Base-by-base conservation (phyloP, 2,113 vertebrate genomes). In the Ciconia boyciana region DNA sequence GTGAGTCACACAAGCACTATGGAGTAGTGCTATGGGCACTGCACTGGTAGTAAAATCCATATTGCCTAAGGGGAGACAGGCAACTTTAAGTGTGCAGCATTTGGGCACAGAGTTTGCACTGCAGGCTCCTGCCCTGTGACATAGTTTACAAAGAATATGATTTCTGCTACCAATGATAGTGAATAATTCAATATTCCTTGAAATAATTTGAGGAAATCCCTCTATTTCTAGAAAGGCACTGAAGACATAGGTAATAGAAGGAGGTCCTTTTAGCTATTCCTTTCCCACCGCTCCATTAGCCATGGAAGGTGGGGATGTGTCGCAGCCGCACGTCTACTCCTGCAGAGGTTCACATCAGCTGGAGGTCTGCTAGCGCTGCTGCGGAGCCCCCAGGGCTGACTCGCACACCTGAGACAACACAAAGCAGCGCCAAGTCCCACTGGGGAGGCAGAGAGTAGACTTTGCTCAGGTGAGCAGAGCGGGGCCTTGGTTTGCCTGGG, bases 361-460 rank as follows among this genome's bases (percentile, higher is more conserved):
- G 32, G 44, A 32, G 58, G 51, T 13, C 32, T 29, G 49, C 55
- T 55, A 22, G 58, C 0, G 25, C 61, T 32, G 54, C 28, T 5
- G 0, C 15, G 0, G 9, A 9, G 46, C 17, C 52, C 68, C 75
- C 17, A 2, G 57, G 10, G 49, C 10, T 29, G 22, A 55, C 49
- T 39, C 4, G 0, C 44, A 51, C 39, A 46, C 71, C 64, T n/a
- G 24, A 83, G 71, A 41, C 68, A 58, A 34, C 52, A 39, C 44
- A 52, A 26, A 80, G 39, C 68, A 68, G 54, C 11, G 2, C 49
- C 43, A 5, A 14, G 36, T 39, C 49, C 74, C 6, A 0, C 66
- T 15, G 20, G 28, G 16, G 34, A 83, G 34, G 62, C 36, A 54
- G 28, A 25, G 32, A 64, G 1, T 0, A 44, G 64, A 43, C 28